phyloP scores from a whole-genome alignment of 2,888 invertebrate genomes.

The Sepiola atlantica region DNA sequence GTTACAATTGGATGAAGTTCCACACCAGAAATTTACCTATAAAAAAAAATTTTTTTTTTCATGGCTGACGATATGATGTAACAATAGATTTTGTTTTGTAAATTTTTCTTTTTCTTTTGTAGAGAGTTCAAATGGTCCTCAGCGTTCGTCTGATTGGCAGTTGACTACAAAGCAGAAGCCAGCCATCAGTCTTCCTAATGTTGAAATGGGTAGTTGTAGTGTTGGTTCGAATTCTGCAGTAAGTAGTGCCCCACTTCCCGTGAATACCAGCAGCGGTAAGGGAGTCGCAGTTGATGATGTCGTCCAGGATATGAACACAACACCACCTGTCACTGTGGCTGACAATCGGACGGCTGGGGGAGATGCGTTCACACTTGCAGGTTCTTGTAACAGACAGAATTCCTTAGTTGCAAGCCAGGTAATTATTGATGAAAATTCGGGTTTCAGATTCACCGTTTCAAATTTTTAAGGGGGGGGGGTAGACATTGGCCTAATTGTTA shows the following conservation, averaged over 20 bases:
- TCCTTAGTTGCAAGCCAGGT: slow-evolving; percentile 46
- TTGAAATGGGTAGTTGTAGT: not conserved
- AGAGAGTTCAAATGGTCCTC: not conserved
- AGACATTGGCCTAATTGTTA: too few species aligned
- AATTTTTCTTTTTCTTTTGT: not conserved
- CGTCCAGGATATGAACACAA: slow-evolving; percentile 52
- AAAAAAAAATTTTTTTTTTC: too few species aligned
- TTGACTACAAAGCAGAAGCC: not conserved
- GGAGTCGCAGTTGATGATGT: slow-evolving; percentile 60
- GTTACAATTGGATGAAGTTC: too few species aligned
- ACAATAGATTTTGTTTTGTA: not conserved
- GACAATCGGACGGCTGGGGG: slow-evolving; percentile 49
- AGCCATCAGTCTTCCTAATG: not conserved
- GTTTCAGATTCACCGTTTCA: too few species aligned
- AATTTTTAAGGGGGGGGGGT: too few species aligned
- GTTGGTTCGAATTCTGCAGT: not conserved
- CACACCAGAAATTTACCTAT: too few species aligned
- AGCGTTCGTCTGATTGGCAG: slow-evolving; percentile 35
- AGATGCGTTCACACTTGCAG: slow-evolving; percentile 50
- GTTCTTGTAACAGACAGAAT: slow-evolving; percentile 47
- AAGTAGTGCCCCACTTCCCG: not conserved
- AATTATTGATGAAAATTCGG: not conserved
- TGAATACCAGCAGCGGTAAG: not conserved
- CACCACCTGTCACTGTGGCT: slow-evolving; percentile 2
- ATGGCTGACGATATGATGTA: too few species aligned